Percentiles rank a stretch among this genome's conserved stretches.
Conservation (phyloP, 1,140 invertebrate species). For the Anoplophora glabripennis region DNA sequence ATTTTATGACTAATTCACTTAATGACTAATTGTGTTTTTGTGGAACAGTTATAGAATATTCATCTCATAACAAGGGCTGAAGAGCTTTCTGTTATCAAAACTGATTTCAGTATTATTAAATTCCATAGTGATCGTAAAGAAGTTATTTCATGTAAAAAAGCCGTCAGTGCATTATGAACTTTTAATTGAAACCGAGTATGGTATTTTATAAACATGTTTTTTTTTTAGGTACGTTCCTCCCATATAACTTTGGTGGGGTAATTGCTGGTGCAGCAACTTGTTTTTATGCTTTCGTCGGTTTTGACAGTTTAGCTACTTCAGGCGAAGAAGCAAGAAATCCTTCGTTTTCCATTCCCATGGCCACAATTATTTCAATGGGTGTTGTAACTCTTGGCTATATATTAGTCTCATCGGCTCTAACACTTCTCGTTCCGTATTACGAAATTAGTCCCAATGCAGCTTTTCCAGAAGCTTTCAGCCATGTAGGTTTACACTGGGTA, state of each 20-base stretch:
- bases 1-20: too few species aligned
- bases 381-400: constrained; percentile 78
- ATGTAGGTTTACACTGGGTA: constrained; percentile 73
- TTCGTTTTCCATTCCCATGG: constrained; percentile 73
- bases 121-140: too few species aligned
- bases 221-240: constrained; percentile 65
- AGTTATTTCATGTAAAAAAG: too few species aligned
- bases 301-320: constrained; percentile 83
- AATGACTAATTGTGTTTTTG: too few species aligned
- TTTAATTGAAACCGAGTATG: too few species aligned
- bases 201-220: too few species aligned
- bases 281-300: constrained; percentile 87
- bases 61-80: too few species aligned
- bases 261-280: constrained; percentile 81
- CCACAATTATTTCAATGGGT: constrained; percentile 75
- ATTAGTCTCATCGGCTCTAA: constrained; percentile 76
- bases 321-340: constrained; percentile 85
- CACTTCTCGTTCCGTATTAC: constrained; percentile 79
- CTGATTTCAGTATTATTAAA: too few species aligned
- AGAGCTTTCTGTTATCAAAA: too few species aligned
- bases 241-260: constrained; percentile 75
- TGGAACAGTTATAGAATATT: too few species aligned
- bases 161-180: too few species aligned
- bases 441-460: constrained; percentile 73
- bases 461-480: constrained; percentile 78